A percentile compares a stretch with the other conserved stretches of the same genome.
Conservation (phyloP, 2,888 invertebrate genomes). For the Plusia festucae region DNA sequence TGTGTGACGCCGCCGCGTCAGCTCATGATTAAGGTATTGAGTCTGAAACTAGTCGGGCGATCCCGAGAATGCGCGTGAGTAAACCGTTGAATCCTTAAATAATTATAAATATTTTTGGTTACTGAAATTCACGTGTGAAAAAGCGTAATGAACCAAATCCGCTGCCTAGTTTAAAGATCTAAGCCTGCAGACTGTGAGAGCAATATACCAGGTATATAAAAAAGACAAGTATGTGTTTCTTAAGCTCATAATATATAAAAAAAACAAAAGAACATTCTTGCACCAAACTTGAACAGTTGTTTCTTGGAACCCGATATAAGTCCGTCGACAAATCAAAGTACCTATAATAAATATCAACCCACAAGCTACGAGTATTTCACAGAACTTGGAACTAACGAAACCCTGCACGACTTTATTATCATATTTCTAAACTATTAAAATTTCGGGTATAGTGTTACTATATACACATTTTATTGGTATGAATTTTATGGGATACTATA, state of each 20-base stretch:
- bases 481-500: background rate
- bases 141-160: no score
- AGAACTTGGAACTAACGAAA: constrained; percentile 11
- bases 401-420: constrained; percentile 12
- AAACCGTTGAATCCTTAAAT: no score
- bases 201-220: no score
- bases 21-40: no score
- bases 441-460: background rate
- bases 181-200: no score
- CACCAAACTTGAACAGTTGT: background rate
- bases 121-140: no score
- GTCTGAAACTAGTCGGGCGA: no score
- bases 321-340: constrained; percentile 10
- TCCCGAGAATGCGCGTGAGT: no score
- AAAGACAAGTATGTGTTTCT: no score
- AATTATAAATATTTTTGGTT: no score
- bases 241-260: background rate
- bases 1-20: no score
- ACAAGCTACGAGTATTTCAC: constrained; percentile 8
- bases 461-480: background rate
- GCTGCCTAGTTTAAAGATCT: no score
- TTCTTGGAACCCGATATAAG: constrained; percentile 3
- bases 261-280: background rate
- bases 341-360: constrained; percentile 6
- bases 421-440: background rate